A percentile compares a stretch with the other conserved stretches of the same genome.
phyloP scores from a whole-genome alignment of 2,113 vertebrate genomes.

The Brachyhypopomus gauderio region DNA sequence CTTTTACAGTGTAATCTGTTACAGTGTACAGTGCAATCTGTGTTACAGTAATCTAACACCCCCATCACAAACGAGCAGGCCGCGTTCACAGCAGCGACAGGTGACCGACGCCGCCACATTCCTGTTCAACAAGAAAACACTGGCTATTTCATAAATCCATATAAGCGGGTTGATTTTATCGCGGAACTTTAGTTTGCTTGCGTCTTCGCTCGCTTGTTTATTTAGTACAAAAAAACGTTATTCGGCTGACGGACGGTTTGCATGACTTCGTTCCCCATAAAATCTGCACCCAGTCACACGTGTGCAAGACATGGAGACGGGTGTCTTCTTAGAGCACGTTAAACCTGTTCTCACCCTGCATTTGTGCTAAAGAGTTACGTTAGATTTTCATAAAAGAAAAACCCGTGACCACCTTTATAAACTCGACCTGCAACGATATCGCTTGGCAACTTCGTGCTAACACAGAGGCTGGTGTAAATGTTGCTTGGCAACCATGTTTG shows the following conservation, averaged over 20 bases:
- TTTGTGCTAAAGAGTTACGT: background rate
- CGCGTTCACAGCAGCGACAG: background rate
- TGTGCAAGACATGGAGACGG: background rate
- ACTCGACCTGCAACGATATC: background rate
- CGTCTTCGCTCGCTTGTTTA: background rate
- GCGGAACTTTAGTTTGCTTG: background rate
- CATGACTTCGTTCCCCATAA: background rate
- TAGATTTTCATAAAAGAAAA: background rate
- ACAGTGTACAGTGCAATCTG: too few relatives aligned
- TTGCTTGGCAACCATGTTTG: background rate
- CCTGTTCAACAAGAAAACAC: background rate
- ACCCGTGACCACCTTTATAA: background rate
- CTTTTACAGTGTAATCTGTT: constrained; percentile 53
- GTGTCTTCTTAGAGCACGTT: background rate
- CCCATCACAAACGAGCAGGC: constrained; percentile 27
- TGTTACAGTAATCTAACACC: constrained; percentile 14
- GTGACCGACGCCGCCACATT: constrained; percentile 4
- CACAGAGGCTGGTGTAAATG: background rate
- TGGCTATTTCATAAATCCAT: constrained; percentile 7
- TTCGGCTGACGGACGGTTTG: background rate
- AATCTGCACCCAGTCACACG: background rate
- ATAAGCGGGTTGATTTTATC: background rate
- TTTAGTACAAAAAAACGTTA: background rate
- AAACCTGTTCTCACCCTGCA: background rate
- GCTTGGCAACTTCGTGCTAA: background rate